These are phyloP conservation scores for Cantharis rufa DNA, from an alignment of 2,888 invertebrate species.

Conservation along the genomic window DNA sequence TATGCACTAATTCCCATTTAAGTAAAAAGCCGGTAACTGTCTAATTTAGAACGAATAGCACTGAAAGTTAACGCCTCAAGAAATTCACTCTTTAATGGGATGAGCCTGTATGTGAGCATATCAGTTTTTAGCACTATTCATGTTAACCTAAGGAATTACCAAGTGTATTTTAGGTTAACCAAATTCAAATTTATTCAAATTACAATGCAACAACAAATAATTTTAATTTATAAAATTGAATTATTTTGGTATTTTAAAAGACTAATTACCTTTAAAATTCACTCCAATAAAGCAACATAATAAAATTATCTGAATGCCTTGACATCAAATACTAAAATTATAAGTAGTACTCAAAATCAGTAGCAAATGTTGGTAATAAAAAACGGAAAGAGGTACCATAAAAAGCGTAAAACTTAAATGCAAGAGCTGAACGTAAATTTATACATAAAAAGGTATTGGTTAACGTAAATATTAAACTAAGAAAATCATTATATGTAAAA, in stretches of 20 bases:
- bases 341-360: neutral
- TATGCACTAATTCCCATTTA: neutral
- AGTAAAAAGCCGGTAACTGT: neutral
- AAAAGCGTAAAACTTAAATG: neutral
- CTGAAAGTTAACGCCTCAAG: neutral
- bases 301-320: neutral
- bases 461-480: neutral
- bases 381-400: neutral
- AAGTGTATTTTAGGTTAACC: too few species aligned
- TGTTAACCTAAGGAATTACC: neutral
- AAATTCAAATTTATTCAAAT: neutral
- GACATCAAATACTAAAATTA: neutral
- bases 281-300: neutral
- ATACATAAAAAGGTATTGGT: neutral
- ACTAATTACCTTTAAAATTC: neutral
- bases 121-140: neutral
- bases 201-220: neutral
- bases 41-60: neutral
- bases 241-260: neutral
- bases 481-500: neutral
- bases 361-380: neutral
- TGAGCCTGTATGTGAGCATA: neutral
- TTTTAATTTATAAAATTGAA: neutral
- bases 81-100: neutral
- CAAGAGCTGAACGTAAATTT: neutral